Evolutionary conservation across 2,113 vertebrate species (phyloP).

Genomic region (Elephantulus edwardii): DNA sequence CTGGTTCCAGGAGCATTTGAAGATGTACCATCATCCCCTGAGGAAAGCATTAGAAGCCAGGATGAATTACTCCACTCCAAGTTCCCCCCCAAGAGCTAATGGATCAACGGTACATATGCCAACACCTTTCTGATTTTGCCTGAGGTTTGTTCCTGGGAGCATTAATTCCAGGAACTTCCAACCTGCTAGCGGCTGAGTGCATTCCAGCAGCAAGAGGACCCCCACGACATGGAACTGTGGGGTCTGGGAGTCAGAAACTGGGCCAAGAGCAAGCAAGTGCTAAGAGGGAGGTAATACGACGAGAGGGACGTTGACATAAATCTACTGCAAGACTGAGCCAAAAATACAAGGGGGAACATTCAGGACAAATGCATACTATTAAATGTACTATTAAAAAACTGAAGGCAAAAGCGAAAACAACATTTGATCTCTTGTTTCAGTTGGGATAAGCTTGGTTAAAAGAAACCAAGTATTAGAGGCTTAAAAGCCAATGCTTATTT

Average conservation of each 20-base stretch:
- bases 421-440: background rate
- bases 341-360: background rate
- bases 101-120: background rate
- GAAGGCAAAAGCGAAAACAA: background rate
- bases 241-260: background rate
- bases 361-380: too few species aligned
- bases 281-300: background rate
- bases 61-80: background rate
- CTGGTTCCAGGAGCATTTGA: background rate
- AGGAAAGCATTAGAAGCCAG: too few species aligned
- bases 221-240: background rate
- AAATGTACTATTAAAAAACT: background rate
- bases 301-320: background rate
- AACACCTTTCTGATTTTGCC: background rate
- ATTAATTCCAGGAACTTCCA: conserved; percentile 14
- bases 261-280: background rate
- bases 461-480: background rate
- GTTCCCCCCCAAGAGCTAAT: too few species aligned
- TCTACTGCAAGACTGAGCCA: background rate
- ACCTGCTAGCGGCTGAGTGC: conserved; percentile 6
- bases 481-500: background rate
- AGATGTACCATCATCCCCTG: background rate
- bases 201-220: background rate
- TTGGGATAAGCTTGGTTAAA: background rate
- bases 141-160: background rate